Base-by-base conservation (phyloP, 2,797 vertebrate species). In the Siniperca obscura region DNA sequence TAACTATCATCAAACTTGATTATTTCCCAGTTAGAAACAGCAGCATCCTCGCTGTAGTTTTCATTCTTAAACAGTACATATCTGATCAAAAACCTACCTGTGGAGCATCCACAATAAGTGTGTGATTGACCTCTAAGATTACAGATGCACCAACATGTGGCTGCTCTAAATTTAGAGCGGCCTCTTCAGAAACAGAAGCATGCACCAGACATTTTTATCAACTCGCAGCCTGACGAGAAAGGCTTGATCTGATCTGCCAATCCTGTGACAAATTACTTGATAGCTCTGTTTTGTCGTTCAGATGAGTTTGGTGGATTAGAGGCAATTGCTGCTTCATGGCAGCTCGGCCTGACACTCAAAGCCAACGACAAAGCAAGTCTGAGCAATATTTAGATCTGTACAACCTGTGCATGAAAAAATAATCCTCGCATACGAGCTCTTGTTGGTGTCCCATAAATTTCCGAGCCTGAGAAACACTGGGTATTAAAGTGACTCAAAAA, bases 251-350 rank as follows among this genome's bases (percentile, higher is more conserved):
- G 76, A 86, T 86, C 84, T 42, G 48, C 60, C 84, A 74, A 82
- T 86, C 68, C 79, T 25, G 62, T 57, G 77, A 82, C 70, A 84
- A 79, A 89, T 81, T 3, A 77, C 87, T 73, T 55, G 75, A 91
- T 84, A 69, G 59, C 52, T 61, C 55, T 0, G 36, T n/a, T 85
- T 80, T 70, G 78, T 67, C 19, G 44, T 83, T 78, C 70, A 62
- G 69, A 81, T 57, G 65, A n/a, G 62, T 83, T 72, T 16, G 69
- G 59, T 13, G 62, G 86, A 85, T 90, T 83, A 85, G 57, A 78
- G 78, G 34, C 21, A 67, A 83, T 76, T 82, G 69, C 42, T 36
- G 44, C 60, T 74, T 80, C 70, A 46, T 4, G 30, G 70, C 62
- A 22, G 69, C 77, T 67, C 52, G 2, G 69, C 55, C 68, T 22